Base-by-base conservation (phyloP, 2,888 invertebrate species). In the Eumacrocentrus americanus region DNA sequence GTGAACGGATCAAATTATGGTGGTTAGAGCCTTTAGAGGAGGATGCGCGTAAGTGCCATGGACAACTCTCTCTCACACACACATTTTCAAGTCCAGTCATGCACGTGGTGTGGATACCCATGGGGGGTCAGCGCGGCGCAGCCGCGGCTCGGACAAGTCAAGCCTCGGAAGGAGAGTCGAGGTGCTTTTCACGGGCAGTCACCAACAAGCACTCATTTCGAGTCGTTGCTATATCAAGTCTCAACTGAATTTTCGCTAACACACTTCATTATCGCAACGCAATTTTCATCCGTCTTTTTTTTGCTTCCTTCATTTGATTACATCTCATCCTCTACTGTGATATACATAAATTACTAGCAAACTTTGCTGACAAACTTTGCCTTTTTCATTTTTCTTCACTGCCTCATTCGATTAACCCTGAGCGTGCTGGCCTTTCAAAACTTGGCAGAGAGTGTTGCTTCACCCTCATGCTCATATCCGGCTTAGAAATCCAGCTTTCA, bases 131-230 rank as follows among this genome's bases (percentile, higher is more conserved):
- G 51, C 69, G 67, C 66, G 65, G 61, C 66, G 67, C 70, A 68
- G 65, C 69, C 68, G 67, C 69, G 69, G n/a, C n/a, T 65, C 66
- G 63, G 60, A 23, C 22, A 12, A 42, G 58, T 46, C 42, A 47
- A 37, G 55, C 23, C 48, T 51, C 50, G 58, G 58, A 51, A 29
- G 48, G 22, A n/a, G 48, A 42, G 20, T 35, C 35, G 16, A 50
- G 58, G 60, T 60, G 53, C 52, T 47, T 66, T 71, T 66, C 64
- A 61, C 51, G 58, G 70, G 66, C 71, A 74, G 74, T 73, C 66
- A 65, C 68, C 70, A 70, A 69, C 68, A 68, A 72, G 67, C 68
- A 68, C 63, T 67, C 72, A 68, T 65, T 64, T 42, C 18, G 42
- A 12, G 20, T 11, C 16, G 9, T 18, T 42, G 12, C 18, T 42